Conservation (phyloP, 1,140 invertebrate genomes). For the Teleogryllus occipitalis region DNA sequence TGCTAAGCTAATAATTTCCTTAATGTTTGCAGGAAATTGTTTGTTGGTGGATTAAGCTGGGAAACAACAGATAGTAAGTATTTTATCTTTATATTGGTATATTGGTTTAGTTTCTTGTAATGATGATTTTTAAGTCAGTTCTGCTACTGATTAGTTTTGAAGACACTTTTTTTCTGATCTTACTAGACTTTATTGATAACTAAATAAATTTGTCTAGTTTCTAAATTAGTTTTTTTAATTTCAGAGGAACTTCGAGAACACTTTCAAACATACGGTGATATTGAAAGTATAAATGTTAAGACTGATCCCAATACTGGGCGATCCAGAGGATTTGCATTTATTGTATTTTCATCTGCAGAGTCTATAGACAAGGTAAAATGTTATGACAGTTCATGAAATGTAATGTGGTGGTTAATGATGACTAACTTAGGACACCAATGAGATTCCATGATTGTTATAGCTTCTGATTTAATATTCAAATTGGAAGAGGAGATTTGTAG, state of each 20-base stretch:
- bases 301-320: constrained; percentile 83
- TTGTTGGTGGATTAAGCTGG: constrained; percentile 95
- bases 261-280: constrained; percentile 81
- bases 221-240: constrained; percentile 34
- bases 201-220: neutral
- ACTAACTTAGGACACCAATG: neutral
- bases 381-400: neutral
- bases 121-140: constrained; percentile 21
- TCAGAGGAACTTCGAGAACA: constrained; percentile 87
- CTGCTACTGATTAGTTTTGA: constrained; percentile 21
- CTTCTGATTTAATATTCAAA: neutral
- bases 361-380: constrained; percentile 75
- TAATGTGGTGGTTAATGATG: neutral
- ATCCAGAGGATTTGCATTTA: constrained; percentile 89
- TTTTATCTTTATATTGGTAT: constrained; percentile 26
- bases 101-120: neutral
- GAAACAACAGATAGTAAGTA: constrained; percentile 95
- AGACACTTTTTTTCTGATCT: neutral
- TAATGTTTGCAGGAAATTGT: constrained; percentile 84
- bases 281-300: constrained; percentile 89
- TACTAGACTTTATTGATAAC: neutral
- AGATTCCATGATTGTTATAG: neutral
- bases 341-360: constrained; percentile 82
- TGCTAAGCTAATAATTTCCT: constrained; percentile 29
- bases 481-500: neutral